Percentiles rank a stretch among this genome's conserved stretches.
phyloP scores from a whole-genome alignment of 2,113 vertebrate genomes.

The Narcine bancroftii region DNA sequence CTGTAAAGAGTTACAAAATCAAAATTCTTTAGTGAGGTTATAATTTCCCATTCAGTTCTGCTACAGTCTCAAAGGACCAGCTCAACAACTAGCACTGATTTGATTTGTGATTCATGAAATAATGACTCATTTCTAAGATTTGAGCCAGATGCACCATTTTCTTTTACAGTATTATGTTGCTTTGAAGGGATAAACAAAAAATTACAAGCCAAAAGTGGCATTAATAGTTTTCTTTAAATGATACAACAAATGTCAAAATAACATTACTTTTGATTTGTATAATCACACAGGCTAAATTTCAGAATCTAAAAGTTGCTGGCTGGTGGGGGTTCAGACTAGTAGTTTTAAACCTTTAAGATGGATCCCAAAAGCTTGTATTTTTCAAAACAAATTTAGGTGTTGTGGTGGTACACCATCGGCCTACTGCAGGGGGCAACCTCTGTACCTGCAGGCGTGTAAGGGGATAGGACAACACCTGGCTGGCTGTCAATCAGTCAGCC shows the following conservation, averaged over 20 bases:
- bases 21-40: not conserved
- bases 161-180: not conserved
- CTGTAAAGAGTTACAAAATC: not conserved
- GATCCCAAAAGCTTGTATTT: no score
- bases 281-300: not conserved
- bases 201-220: not conserved
- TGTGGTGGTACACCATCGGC: no score
- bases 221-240: not conserved
- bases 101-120: conserved; percentile 13
- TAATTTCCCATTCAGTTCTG: not conserved
- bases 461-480: no score
- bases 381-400: no score
- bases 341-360: not conserved
- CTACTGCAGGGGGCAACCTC: no score
- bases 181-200: not conserved
- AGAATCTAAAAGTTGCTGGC: not conserved
- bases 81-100: not conserved
- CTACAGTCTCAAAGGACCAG: not conserved
- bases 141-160: not conserved
- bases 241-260: not conserved
- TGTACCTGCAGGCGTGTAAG: no score
- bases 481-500: no score
- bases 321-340: not conserved
- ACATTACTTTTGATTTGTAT: not conserved
- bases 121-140: conserved; percentile 6